Base-by-base conservation (phyloP, 2,113 vertebrate genomes). In the Propithecus coquereli region DNA sequence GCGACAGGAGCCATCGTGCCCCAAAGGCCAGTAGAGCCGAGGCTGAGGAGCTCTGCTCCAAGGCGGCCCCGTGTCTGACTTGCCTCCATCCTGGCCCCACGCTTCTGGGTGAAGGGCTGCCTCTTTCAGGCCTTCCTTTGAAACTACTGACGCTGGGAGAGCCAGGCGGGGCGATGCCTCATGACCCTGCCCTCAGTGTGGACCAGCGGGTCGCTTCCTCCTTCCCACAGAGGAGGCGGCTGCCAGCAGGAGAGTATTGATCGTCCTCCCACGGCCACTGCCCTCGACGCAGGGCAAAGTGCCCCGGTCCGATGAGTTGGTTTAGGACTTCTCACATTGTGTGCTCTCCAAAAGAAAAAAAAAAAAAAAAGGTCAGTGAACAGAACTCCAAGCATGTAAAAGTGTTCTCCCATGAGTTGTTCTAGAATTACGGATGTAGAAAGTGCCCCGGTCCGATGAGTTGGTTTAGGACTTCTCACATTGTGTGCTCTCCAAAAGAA, bases 381-480 rank as follows among this genome's bases (percentile, higher is more conserved):
- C 37, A 66, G 84, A 83, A 88, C 70, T 3, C 27, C 45, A 22
- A 43, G 23, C 22, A 4, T 3, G 32, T 54, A 40, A 54, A 84
- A 1, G 8, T 11, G 37, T 11, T 74, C 34, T 47, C 34, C 73
- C 22, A 37, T 4, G 22, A 5, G 59, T n/a, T 5, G 8, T 20
- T 70, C 7, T 50, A n/a, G 47, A 32, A 8, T n/a, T n/a, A 40
- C 2, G 2, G 80, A 22, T 18, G 17, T 30, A 27, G 40, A 11
- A 34, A 68, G 65, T 2, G 1, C 18, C 45, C 6, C 0, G 0
- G 61, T 54, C 61, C 0, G 0, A 0, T 4, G 79, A 63, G 25
- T 37, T 22, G 57, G 34, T 80, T 93, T 74, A 52, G 61, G 43
- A 68, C 2, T 68, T 74, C 40, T 65, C 47, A 47, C 45, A 34